Conservation (phyloP, 2,888 invertebrate genomes). For the Drosophila leonis region DNA sequence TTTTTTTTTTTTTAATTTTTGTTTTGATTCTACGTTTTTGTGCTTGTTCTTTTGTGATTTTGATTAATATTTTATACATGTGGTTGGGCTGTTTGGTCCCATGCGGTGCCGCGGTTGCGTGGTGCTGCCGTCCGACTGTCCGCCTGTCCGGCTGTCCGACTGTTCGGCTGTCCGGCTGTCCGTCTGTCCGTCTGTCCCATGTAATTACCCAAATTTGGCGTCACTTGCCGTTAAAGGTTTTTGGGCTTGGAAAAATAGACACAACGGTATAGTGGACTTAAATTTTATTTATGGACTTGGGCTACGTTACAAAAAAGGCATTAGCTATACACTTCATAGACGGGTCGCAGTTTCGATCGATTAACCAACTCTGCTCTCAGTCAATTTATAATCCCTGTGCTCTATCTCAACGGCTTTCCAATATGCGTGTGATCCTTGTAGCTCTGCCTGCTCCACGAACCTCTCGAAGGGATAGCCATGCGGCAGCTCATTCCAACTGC, state of each 20-base stretch:
- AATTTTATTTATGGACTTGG: slow-evolving; percentile 62
- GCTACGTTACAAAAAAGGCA: slow-evolving; percentile 35
- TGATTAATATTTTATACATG: slow-evolving; percentile 77
- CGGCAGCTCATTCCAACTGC: slow-evolving; percentile 86
- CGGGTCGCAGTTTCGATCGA: neutral
- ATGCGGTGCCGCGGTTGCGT: slow-evolving; percentile 50
- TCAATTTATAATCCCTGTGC: slow-evolving; percentile 34
- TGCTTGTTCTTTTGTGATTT: slow-evolving; percentile 66
- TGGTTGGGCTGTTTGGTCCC: slow-evolving; percentile 44
- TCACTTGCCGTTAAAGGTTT: slow-evolving; percentile 74
- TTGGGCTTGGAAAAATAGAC: slow-evolving; percentile 40
- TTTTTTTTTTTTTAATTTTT: slow-evolving; percentile 67
- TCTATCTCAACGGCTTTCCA: slow-evolving; percentile 49
- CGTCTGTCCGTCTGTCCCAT: slow-evolving; percentile 41
- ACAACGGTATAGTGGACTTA: slow-evolving; percentile 67
- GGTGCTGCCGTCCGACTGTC: slow-evolving; percentile 11
- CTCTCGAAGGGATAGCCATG: slow-evolving; percentile 91
- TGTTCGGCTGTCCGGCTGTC: slow-evolving; percentile 37
- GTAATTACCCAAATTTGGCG: slow-evolving; percentile 79
- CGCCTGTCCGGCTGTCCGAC: slow-evolving; percentile 27
- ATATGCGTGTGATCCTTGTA: slow-evolving; percentile 61
- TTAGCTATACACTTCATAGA: neutral
- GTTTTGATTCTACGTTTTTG: slow-evolving; percentile 63
- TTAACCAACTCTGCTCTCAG: neutral
- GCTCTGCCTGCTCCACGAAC: slow-evolving; percentile 86